Evolutionary conservation across 2,888 invertebrate genomes (phyloP).

Genomic region (Agriopis leucophaearia): DNA sequence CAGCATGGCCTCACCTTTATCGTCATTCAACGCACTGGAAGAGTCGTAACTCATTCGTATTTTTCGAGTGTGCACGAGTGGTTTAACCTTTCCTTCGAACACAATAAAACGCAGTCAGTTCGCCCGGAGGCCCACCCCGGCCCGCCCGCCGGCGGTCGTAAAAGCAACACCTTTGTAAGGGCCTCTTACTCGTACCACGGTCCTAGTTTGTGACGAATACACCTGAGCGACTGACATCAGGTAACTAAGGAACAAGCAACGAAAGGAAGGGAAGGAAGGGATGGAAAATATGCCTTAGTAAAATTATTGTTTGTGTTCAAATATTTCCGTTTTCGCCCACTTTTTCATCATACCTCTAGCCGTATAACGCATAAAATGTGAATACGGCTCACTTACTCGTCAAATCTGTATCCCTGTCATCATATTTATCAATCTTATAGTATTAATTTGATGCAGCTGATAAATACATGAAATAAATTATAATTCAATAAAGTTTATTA

Average conservation of each 20-base stretch:
- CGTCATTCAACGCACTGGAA: constrained; percentile 12
- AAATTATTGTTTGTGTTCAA: too few species aligned
- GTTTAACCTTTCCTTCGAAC: constrained; percentile 33
- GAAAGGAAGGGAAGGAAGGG: too few species aligned
- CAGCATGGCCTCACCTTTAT: constrained; percentile 4
- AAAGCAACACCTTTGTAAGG: constrained; percentile 47
- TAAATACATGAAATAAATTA: too few species aligned
- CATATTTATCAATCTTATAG: too few species aligned
- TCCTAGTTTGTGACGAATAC: constrained; percentile 12
- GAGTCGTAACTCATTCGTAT: constrained; percentile 31
- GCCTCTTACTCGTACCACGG: constrained; percentile 34
- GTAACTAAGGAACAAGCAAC: neutral
- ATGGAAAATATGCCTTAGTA: too few species aligned
- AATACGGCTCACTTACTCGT: too few species aligned
- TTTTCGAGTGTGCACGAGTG: constrained; percentile 29
- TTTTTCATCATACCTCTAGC: too few species aligned
- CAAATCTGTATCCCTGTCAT: too few species aligned
- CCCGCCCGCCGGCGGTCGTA: constrained; percentile 34
- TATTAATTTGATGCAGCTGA: too few species aligned
- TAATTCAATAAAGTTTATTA: too few species aligned
- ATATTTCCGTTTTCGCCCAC: too few species aligned
- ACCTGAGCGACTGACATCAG: neutral
- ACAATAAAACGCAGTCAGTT: constrained; percentile 47
- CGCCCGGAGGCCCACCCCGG: constrained; percentile 28
- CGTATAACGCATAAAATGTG: too few species aligned